Conservation (phyloP, 2,113 vertebrate species). For the Mungos mungo region DNA sequence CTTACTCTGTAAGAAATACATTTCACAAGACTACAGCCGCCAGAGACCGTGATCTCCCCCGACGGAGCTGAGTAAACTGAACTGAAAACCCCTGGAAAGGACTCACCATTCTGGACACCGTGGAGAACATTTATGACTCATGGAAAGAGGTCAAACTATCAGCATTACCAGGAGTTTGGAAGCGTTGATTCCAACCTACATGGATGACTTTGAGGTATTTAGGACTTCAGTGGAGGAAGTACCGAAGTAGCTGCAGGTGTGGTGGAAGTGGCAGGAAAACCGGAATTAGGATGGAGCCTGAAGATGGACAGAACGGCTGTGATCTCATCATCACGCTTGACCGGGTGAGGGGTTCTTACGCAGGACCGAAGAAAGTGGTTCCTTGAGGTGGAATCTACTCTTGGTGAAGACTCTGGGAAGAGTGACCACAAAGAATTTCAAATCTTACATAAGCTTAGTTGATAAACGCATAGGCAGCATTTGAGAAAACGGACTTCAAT, state of each 20-base stretch:
- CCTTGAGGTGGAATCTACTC: neutral
- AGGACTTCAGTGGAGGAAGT: neutral
- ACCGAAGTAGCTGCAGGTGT: neutral
- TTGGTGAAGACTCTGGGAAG: neutral
- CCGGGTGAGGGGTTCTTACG: neutral
- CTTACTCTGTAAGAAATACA: too few relatives aligned
- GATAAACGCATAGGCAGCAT: neutral
- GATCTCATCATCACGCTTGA: neutral
- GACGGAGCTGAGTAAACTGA: neutral
- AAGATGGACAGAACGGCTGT: neutral
- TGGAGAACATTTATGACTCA: neutral
- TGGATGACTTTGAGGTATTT: neutral
- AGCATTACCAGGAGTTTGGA: neutral
- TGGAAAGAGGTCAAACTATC: neutral
- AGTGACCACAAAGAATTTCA: neutral
- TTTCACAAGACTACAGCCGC: neutral
- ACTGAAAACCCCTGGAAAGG: neutral
- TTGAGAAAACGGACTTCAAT: neutral
- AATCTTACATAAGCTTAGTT: neutral
- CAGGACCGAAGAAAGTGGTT: neutral
- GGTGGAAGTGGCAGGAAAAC: neutral
- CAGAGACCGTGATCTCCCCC: neutral
- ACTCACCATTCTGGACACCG: neutral
- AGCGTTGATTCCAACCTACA: neutral
- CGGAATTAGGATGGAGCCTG: neutral